Evolutionary conservation across 2,797 vertebrate genomes (phyloP), one percentile per base, ranked within the genome.

Genomic region (Tragopan temminckii): DNA sequence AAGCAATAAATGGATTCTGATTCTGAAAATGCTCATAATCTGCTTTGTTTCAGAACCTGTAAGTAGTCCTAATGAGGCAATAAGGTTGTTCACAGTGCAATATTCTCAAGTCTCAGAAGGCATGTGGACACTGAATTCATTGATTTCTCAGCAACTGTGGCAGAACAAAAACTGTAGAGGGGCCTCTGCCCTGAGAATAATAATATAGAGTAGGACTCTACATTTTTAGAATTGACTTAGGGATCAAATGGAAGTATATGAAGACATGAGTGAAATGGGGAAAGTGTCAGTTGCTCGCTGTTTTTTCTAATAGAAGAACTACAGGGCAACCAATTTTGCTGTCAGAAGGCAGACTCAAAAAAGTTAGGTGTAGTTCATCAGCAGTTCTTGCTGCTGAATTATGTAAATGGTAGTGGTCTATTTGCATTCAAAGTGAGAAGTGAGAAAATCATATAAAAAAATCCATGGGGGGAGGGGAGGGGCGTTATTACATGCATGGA

Each of bases 361-460:
- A 31, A 7, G 1, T 31, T 11, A 20, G 5, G 7, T 67, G 10
- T 19, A 12, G 43, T 52, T 57, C 27, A 63, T 63, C 17, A 71
- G 13, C 13, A 81, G 3, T 35, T 23, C 27, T 64, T 64, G 8
- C 5, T 69, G 38, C 15, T 68, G 36, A 27, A 14, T 11, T 9
- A 4, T 13, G 14, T 38, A 25, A 85, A 52, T 0, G 1, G 4
- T 35, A 57, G 11, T 5, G 20, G 7, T 4, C 24, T 52, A 3
- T 36, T 14, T 5, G 0, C 19, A n/a, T 45, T 78, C 33, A 53
- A 48, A 29, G 12, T 20, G 29, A 45, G 20, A 64, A 33, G 8
- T 52, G 20, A 16, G 8, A 66, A 82, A 70, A 8, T 62, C 13
- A 45, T 16, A 55, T 8, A 25, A 6, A 31, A 63, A 52, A 52